Percentiles rank a stretch among this genome's conserved stretches.
Evolutionary conservation across 35 echinoderm and acorn worm genomes (phyloP).

Genomic region (Heliocidaris tuberculata): DNA sequence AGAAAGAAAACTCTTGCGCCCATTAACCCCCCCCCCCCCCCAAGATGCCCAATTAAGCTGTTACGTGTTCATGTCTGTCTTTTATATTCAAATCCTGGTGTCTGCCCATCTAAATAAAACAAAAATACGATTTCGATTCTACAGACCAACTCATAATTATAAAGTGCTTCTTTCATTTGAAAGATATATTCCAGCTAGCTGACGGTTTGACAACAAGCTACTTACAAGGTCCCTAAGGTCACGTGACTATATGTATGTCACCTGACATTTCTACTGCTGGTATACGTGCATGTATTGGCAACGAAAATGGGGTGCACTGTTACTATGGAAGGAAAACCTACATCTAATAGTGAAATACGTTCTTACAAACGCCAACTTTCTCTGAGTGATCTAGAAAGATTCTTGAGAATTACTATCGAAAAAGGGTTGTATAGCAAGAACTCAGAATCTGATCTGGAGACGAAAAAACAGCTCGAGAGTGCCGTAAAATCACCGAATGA

Average conservation of each 20-base stretch:
- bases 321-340: not conserved
- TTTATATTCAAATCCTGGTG: no score
- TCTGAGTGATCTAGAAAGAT: slow-evolving; percentile 29
- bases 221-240: no score
- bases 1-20: no score
- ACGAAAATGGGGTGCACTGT: not conserved
- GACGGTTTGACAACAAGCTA: no score
- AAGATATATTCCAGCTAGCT: no score
- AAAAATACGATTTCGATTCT: no score
- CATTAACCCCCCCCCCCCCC: no score
- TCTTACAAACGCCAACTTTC: slow-evolving; percentile 5
- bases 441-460: not conserved
- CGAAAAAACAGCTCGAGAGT: not conserved
- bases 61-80: no score
- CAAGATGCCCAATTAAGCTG: no score
- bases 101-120: no score
- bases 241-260: not conserved
- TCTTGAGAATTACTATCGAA: not conserved
- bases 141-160: no score
- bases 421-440: not conserved
- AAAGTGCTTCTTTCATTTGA: no score
- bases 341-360: not conserved
- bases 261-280: not conserved
- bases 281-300: not conserved
- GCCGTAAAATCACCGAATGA: not conserved